Evolutionary conservation across 2,113 vertebrate species (phyloP).

Genomic region (Grantiella picta): DNA sequence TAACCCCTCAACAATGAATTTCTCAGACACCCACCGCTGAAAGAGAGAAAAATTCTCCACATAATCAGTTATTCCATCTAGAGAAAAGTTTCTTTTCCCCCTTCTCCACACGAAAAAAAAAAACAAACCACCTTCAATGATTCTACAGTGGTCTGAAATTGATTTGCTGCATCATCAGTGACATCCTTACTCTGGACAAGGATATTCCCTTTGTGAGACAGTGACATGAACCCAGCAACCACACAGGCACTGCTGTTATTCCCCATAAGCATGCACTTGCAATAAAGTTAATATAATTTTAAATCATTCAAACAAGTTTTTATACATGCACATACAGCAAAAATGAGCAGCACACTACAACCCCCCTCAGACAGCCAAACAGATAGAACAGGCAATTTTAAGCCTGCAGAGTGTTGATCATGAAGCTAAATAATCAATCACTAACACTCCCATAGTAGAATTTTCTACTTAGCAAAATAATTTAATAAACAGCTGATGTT

Average conservation of each 20-base stretch:
- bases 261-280: not conserved
- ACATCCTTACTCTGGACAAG: not conserved
- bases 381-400: not conserved
- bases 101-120: not conserved
- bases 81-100: not conserved
- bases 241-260: not conserved
- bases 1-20: conserved; percentile 97
- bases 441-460: rapidly evolving
- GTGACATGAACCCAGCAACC: not conserved
- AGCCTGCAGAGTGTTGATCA: not conserved
- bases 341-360: not conserved
- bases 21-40: conserved; percentile 98
- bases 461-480: not conserved
- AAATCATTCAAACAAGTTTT: not conserved
- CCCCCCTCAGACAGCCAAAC: rapidly evolving
- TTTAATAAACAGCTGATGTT: not conserved
- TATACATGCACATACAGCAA: not conserved
- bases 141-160: not conserved
- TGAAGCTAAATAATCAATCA: not conserved
- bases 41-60: conserved; percentile 44
- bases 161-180: not conserved
- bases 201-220: not conserved
- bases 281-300: not conserved
- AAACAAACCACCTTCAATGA: not conserved
- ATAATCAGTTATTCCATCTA: conserved; percentile 40